These are phyloP conservation scores for Aurelia aurita complex sp. Pacific DNA, from an alignment of 30 jellyfish, hydroid and myxozoan genomes.

Conservation along the genomic window DNA sequence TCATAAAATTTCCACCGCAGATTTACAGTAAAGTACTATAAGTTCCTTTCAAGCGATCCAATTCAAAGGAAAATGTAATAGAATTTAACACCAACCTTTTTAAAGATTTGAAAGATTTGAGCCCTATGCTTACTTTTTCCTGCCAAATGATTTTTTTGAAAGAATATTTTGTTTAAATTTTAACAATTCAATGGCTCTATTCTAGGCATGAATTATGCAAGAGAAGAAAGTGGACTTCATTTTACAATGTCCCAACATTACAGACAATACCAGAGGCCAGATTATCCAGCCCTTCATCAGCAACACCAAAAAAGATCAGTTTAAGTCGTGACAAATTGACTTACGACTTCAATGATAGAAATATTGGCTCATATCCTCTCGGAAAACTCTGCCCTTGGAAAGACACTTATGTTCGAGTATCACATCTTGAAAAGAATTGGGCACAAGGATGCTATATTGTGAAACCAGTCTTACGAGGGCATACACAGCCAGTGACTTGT, in stretches of 20 bases:
- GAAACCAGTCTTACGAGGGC: slow-evolving; percentile 73
- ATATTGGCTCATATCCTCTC: background rate
- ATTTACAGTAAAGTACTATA: too few species aligned
- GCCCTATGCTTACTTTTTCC: too few species aligned
- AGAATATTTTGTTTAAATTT: too few species aligned
- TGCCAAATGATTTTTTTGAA: too few species aligned
- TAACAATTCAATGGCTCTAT: too few species aligned
- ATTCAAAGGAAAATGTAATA: too few species aligned
- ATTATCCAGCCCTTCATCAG: slow-evolving; percentile 27
- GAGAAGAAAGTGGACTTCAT: slow-evolving; percentile 31
- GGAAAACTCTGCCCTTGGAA: slow-evolving; percentile 38
- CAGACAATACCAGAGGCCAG: slow-evolving; percentile 20
- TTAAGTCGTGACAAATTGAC: background rate
- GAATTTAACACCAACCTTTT: too few species aligned
- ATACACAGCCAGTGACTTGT: slow-evolving; percentile 66
- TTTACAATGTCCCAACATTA: slow-evolving; percentile 10
- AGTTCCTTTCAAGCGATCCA: too few species aligned
- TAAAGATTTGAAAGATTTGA: too few species aligned
- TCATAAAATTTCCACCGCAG: too few species aligned
- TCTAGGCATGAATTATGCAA: slow-evolving; percentile 35
- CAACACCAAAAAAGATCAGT: background rate
- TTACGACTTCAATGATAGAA: slow-evolving; percentile 18
- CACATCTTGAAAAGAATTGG: slow-evolving; percentile 54
- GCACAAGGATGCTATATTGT: slow-evolving; percentile 42
- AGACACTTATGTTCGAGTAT: slow-evolving; percentile 27